These are phyloP conservation scores for Bombus superbus DNA, from an alignment of 1,140 invertebrate genomes.

Conservation along the genomic window DNA sequence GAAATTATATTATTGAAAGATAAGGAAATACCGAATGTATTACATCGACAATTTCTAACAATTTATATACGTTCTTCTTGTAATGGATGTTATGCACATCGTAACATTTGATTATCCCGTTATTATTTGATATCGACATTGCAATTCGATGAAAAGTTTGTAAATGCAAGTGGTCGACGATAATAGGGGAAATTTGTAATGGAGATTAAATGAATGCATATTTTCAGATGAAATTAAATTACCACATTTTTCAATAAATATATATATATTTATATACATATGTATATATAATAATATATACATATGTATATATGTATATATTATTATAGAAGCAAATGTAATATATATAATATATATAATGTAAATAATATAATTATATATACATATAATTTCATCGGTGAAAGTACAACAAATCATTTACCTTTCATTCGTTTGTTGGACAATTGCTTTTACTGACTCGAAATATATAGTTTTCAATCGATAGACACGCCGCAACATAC, in stretches of 20 bases:
- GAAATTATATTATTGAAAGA: not conserved
- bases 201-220: not conserved
- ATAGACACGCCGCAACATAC: not conserved
- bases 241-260: not conserved
- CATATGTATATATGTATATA: not conserved
- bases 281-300: not conserved
- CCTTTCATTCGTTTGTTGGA: not conserved
- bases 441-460: conserved; percentile 12
- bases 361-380: too few relatives aligned
- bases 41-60: not conserved
- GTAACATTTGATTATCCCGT: not conserved
- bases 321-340: too few relatives aligned
- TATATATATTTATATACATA: not conserved
- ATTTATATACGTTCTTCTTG: not conserved
- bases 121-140: not conserved
- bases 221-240: not conserved
- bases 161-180: not conserved
- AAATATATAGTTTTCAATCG: conserved; percentile 17
- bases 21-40: not conserved
- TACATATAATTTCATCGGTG: not conserved
- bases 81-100: not conserved
- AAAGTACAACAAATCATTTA: conserved; percentile 10
- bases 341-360: too few relatives aligned
- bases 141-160: not conserved
- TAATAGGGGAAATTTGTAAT: not conserved